These are phyloP conservation scores for Sarcophaga bullata DNA, from an alignment of 1,140 invertebrate species.

Conservation along the genomic window DNA sequence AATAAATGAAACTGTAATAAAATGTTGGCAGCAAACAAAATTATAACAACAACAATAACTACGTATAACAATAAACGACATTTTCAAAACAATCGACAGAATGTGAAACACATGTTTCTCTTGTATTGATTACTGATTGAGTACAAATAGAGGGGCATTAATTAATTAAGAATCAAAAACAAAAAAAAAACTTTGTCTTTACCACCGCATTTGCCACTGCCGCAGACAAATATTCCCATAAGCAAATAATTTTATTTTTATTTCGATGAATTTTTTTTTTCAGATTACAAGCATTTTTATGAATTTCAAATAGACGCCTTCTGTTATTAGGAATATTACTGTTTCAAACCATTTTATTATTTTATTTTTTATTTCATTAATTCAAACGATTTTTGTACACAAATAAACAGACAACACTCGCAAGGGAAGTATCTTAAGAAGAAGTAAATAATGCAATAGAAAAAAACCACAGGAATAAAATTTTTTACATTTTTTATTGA, in stretches of 20 bases:
- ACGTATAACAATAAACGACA: neutral
- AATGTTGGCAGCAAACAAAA: neutral
- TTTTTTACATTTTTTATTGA: no score
- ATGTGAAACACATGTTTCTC: neutral
- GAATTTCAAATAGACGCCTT: slow-evolving; percentile 3
- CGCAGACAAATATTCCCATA: neutral
- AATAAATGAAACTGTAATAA: neutral
- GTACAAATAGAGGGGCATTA: slow-evolving; percentile 14
- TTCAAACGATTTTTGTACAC: neutral
- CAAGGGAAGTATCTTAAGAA: neutral
- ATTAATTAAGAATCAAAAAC: slow-evolving; percentile 18
- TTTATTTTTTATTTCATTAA: neutral
- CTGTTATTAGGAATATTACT: neutral
- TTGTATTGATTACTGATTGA: slow-evolving; percentile 21
- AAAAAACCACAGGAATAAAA: no score
- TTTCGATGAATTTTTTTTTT: no score
- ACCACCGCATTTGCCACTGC: no score
- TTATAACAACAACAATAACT: slow-evolving; percentile 2
- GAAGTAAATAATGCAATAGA: no score
- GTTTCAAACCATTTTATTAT: neutral
- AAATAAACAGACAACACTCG: neutral
- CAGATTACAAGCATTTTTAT: neutral
- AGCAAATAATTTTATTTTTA: neutral
- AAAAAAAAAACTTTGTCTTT: no score
- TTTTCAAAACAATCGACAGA: neutral